phyloP scores from a whole-genome alignment of 2,888 invertebrate genomes.

The Caenorhabditis sulstoni region DNA sequence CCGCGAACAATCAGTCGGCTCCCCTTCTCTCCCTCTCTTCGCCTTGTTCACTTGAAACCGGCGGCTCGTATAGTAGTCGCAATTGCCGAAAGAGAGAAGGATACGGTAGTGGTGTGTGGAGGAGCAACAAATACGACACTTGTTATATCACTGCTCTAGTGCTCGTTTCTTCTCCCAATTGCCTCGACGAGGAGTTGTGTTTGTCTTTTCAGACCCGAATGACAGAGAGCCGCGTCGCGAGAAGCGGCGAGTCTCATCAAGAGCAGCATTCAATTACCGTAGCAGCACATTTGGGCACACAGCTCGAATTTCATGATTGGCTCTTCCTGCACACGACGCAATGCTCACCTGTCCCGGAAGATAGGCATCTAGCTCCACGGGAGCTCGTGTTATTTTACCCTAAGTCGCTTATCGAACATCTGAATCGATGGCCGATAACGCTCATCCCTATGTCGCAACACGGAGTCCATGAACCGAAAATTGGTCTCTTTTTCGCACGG shows the following conservation, averaged over 20 bases:
- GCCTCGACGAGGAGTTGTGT: conserved; percentile 53
- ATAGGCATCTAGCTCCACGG: conserved; percentile 27
- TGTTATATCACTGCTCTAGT: conserved; percentile 59
- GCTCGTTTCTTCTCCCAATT: conserved; percentile 34
- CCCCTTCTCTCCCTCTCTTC: conserved; percentile 2
- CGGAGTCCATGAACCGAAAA: not conserved
- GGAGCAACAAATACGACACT: conserved; percentile 58
- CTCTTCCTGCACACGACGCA: conserved; percentile 22
- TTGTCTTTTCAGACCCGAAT: conserved; percentile 52
- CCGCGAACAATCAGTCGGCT: conserved; percentile 32
- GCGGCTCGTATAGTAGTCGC: conserved; percentile 55
- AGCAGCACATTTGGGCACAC: conserved; percentile 37
- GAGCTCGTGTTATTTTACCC: conserved; percentile 35
- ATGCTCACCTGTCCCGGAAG: conserved; percentile 39
- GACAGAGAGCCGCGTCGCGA: conserved; percentile 37
- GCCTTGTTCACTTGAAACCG: conserved; percentile 52
- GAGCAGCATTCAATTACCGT: conserved; percentile 58
- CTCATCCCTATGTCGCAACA: not conserved
- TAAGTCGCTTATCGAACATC: conserved; percentile 3
- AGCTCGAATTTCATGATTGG: conserved; percentile 49
- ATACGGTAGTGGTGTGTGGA: conserved; percentile 45
- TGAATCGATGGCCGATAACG: not conserved
- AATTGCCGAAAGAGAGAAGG: conserved; percentile 59
- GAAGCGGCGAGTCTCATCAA: conserved; percentile 29
- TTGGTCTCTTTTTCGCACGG: conserved; percentile 10